These are phyloP conservation scores for Cyanoramphus novaezelandiae DNA, from an alignment of 2,113 vertebrate species.

Conservation along the genomic window DNA sequence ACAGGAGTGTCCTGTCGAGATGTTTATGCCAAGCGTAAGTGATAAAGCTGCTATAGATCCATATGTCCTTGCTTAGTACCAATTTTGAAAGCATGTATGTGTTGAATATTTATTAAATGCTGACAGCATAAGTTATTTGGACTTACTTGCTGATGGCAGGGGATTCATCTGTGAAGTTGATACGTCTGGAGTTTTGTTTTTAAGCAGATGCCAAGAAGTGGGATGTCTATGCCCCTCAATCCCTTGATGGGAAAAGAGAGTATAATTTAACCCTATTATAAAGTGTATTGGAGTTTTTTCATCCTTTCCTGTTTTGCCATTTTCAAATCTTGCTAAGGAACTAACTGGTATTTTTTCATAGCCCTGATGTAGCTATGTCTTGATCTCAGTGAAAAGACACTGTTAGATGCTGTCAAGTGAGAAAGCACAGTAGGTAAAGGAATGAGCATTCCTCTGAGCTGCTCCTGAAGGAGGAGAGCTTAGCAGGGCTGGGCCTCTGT, in stretches of 20 bases:
- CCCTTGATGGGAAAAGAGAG: background rate
- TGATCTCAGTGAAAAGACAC: background rate
- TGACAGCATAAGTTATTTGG: background rate
- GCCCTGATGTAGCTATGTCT: background rate
- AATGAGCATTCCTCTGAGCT: background rate
- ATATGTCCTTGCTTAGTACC: background rate
- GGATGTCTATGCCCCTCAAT: background rate
- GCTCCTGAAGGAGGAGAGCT: background rate
- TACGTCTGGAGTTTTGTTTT: background rate
- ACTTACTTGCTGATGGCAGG: background rate
- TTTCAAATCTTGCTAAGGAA: background rate
- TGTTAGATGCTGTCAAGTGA: accelerated
- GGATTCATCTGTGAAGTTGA: background rate
- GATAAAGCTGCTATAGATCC: background rate
- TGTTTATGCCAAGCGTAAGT: slow-evolving; percentile 96
- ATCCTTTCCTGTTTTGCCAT: background rate
- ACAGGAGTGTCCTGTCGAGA: slow-evolving; percentile 88
- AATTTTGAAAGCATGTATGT: background rate
- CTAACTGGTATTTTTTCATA: background rate
- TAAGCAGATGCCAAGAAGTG: background rate
- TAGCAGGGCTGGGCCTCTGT: background rate
- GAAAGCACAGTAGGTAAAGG: background rate
- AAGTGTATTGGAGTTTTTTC: background rate
- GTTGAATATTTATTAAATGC: background rate
- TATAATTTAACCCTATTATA: background rate